Percentiles rank a stretch among this genome's conserved stretches.
phyloP scores from a whole-genome alignment of 37 sponge, comb jelly and placozoan species.

The Bolinopsis microptera region DNA sequence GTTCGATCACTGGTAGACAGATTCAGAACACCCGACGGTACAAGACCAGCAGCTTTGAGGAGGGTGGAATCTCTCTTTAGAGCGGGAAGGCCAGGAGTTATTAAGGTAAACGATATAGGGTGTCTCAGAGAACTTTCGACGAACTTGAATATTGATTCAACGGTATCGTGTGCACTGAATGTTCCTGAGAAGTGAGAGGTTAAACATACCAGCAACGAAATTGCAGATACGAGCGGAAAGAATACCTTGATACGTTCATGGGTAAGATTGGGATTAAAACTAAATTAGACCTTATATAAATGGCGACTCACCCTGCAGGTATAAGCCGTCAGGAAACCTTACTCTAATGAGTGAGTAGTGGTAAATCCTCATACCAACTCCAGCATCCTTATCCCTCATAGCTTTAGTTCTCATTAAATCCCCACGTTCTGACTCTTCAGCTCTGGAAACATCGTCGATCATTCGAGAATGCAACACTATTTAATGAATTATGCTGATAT shows the following conservation, averaged over 20 bases:
- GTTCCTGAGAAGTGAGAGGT: neutral
- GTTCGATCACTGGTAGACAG: neutral
- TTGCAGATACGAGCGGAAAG: neutral
- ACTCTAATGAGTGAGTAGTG: conserved; percentile 53
- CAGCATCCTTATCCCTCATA: conserved; percentile 36
- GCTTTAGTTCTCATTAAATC: conserved; percentile 19
- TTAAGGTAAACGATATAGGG: neutral
- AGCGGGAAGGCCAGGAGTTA: conserved; percentile 10
- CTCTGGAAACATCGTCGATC: neutral
- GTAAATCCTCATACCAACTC: conserved; percentile 56
- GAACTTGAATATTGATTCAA: conserved; percentile 61
- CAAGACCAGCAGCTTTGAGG: conserved; percentile 41
- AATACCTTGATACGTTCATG: no score
- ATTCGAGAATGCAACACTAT: no score
- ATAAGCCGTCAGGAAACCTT: conserved; percentile 27
- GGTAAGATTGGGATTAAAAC: no score
- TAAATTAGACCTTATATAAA: no score
- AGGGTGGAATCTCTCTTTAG: conserved; percentile 7
- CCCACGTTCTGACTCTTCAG: conserved; percentile 32
- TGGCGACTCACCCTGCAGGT: neutral
- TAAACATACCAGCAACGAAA: neutral
- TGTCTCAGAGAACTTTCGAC: conserved; percentile 40
- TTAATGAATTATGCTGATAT: no score
- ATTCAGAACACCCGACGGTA: conserved; percentile 39
- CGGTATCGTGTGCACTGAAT: conserved; percentile 58